A percentile compares a stretch with the other conserved stretches of the same genome.
Evolutionary conservation across 2,888 invertebrate genomes (phyloP).

Genomic region (Protonemura montana): DNA sequence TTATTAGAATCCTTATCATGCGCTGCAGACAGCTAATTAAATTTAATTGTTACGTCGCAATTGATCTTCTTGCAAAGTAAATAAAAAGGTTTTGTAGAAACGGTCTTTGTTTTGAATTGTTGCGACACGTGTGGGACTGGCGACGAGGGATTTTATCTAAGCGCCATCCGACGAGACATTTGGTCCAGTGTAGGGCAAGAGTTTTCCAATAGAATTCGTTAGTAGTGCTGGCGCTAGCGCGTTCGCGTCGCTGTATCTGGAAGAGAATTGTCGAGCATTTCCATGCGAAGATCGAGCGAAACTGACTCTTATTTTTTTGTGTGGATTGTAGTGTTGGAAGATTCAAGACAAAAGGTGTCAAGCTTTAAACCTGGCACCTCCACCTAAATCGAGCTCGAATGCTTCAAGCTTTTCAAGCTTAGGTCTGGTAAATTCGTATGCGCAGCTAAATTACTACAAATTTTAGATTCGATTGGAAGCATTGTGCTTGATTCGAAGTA

Average conservation of each 20-base stretch:
- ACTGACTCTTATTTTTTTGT: neutral
- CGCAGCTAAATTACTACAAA: neutral
- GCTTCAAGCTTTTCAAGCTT: no score
- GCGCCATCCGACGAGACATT: neutral
- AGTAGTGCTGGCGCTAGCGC: neutral
- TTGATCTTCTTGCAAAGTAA: neutral
- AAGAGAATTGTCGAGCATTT: neutral
- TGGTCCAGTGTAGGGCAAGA: neutral
- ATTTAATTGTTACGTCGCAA: neutral
- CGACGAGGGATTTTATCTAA: neutral
- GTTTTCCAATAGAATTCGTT: conserved; percentile 4
- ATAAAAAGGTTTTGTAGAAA: neutral
- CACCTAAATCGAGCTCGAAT: neutral
- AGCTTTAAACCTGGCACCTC: conserved; percentile 24
- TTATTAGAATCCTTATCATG: neutral
- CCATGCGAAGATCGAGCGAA: neutral
- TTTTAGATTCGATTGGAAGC: no score
- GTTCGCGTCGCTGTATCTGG: neutral
- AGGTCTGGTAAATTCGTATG: neutral
- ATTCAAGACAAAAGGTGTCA: neutral
- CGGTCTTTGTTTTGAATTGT: conserved; percentile 1
- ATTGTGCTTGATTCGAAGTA: no score
- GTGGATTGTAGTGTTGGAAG: neutral
- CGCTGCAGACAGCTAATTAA: neutral
- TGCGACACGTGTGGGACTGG: neutral